A percentile compares a stretch with the other conserved stretches of the same genome.
Evolutionary conservation across 2,113 vertebrate genomes (phyloP).

Genomic region (Thamnophis sirtalis): DNA sequence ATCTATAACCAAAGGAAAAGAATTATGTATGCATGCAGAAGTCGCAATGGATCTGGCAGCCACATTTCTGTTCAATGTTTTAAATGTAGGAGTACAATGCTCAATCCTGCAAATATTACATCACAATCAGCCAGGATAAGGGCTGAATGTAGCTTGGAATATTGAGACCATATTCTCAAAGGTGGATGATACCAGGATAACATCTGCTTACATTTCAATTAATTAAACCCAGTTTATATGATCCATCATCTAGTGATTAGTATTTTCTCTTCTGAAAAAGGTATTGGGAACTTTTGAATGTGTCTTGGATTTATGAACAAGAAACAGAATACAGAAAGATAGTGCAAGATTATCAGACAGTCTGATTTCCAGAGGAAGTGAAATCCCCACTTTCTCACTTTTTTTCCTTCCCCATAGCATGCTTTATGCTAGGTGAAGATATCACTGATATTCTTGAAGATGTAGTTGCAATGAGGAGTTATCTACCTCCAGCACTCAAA

Average conservation of each 20-base stretch:
- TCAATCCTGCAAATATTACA: not conserved
- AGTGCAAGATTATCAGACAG: not conserved
- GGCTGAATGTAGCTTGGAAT: not conserved
- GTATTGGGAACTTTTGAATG: not conserved
- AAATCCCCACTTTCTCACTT: not conserved
- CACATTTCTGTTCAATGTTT: not conserved
- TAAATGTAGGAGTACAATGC: not conserved
- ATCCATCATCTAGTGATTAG: not conserved
- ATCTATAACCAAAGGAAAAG: not conserved
- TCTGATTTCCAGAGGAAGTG: not conserved
- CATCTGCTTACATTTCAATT: not conserved
- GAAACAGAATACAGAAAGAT: not conserved
- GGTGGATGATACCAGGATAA: not conserved
- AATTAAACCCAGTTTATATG: not conserved
- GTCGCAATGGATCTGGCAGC: not conserved
- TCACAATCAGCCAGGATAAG: not conserved
- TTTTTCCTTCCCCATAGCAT: not conserved
- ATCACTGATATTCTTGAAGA: not conserved
- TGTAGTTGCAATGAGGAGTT: not conserved
- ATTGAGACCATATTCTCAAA: not conserved
- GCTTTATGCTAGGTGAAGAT: not conserved
- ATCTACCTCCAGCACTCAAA: too few relatives aligned
- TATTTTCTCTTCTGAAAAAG: not conserved
- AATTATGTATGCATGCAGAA: not conserved
- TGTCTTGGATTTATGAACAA: not conserved